Percentiles rank a stretch among this genome's conserved stretches.
These are phyloP conservation scores for Netelia melanura DNA, from an alignment of 2,888 invertebrate species.

Conservation along the genomic window DNA sequence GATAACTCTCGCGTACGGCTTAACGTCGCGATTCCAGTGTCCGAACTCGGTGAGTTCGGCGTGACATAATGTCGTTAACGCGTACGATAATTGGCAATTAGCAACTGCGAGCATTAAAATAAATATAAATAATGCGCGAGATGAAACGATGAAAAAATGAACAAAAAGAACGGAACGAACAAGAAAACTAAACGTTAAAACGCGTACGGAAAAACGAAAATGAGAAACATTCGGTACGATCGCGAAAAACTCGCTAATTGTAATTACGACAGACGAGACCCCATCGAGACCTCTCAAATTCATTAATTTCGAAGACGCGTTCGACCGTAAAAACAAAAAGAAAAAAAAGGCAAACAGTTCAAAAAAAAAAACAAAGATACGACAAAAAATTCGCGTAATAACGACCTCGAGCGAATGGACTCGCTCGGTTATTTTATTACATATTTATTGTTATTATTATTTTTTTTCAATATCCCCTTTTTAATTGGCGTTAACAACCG, in stretches of 20 bases:
- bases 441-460: not conserved
- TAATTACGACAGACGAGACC: too few relatives aligned
- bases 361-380: not conserved
- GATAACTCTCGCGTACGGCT: not conserved
- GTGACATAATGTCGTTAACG: not conserved
- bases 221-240: not conserved
- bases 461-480: conserved; percentile 17
- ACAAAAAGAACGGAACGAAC: not conserved
- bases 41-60: not conserved
- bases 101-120: not conserved
- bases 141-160: not conserved
- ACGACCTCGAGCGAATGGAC: conserved; percentile 3
- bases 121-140: not conserved
- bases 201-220: too few relatives aligned
- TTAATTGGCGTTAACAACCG: conserved; percentile 62
- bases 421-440: not conserved
- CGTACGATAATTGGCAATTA: not conserved
- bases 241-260: too few relatives aligned
- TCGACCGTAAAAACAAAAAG: conserved; percentile 13
- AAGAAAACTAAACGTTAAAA: too few relatives aligned
- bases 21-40: not conserved
- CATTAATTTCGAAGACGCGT: too few relatives aligned
- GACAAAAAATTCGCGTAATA: too few relatives aligned
- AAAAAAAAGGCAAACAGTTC: not conserved
- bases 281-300: too few relatives aligned